Conservation (phyloP, 2,888 invertebrate species). For the Sylvicola fuscatus region DNA sequence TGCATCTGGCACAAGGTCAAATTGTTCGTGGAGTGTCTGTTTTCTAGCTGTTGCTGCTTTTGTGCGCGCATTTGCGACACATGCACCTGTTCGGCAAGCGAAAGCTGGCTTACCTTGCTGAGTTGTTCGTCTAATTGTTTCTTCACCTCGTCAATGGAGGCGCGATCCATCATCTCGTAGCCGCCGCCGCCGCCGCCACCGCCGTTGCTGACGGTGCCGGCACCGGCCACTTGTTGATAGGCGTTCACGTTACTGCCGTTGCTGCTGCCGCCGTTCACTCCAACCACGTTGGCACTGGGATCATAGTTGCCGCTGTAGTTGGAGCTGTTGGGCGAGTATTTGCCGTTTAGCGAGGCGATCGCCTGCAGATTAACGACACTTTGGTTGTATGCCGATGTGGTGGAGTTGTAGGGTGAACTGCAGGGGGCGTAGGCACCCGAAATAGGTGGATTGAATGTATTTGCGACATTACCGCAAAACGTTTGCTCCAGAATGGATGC, state of each 20-base stretch:
- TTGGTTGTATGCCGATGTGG: conserved; percentile 8
- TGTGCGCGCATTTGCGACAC: conserved; percentile 4
- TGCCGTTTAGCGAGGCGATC: conserved; percentile 6
- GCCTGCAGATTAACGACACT: conserved; percentile 9
- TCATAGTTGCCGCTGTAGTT: conserved; percentile 9
- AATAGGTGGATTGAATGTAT: conserved; percentile 6
- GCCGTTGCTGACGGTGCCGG: no score
- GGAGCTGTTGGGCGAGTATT: conserved; percentile 10
- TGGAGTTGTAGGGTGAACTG: conserved; percentile 6
- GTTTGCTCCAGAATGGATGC: conserved; percentile 8
- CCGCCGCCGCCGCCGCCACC: no score
- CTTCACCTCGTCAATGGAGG: conserved; percentile 10
- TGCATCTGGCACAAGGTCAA: conserved; percentile 7
- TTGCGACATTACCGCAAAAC: conserved; percentile 5
- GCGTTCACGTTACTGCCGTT: conserved; percentile 4
- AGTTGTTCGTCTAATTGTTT: conserved; percentile 11
- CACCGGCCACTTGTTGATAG: conserved; percentile 5
- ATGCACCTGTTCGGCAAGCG: conserved; percentile 4
- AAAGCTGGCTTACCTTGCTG: conserved; percentile 12
- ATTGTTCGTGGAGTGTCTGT: conserved; percentile 5
- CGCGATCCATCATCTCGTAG: no score
- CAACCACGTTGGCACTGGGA: conserved; percentile 1
- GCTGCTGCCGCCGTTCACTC: conserved; percentile 3
- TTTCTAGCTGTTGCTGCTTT: conserved; percentile 7
- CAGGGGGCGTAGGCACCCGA: conserved; percentile 2